phyloP scores from a whole-genome alignment of 2,888 invertebrate species.

The Pseudanteris insignis region DNA sequence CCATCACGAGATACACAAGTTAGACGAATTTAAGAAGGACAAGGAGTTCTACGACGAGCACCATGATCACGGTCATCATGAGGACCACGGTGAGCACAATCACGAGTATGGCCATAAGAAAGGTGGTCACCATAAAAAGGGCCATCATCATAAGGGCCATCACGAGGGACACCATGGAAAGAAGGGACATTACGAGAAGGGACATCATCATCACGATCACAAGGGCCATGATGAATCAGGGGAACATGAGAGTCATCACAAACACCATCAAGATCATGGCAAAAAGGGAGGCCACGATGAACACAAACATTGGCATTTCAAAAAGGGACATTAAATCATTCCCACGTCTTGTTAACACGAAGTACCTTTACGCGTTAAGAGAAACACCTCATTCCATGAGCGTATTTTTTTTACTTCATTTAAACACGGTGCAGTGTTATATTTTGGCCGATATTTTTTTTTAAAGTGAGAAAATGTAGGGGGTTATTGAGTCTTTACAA shows the following conservation, averaged over 20 bases:
- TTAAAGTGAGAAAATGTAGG: too few relatives aligned
- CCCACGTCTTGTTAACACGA: background rate
- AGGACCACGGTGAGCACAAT: constrained; percentile 26
- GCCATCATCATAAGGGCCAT: constrained; percentile 24
- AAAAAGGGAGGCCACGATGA: constrained; percentile 29
- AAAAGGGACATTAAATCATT: constrained; percentile 29
- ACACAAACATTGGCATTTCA: constrained; percentile 31
- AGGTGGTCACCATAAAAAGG: constrained; percentile 30
- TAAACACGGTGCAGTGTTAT: too few relatives aligned
- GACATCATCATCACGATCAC: constrained; percentile 30
- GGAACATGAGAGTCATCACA: constrained; percentile 17
- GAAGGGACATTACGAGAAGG: constrained; percentile 30
- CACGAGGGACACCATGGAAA: constrained; percentile 24
- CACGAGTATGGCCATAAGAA: constrained; percentile 29
- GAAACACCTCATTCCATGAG: too few relatives aligned
- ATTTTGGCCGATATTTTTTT: too few relatives aligned
- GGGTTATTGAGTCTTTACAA: too few relatives aligned
- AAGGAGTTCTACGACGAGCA: constrained; percentile 31
- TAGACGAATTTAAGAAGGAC: constrained; percentile 31
- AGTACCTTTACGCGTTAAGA: too few relatives aligned
- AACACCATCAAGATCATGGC: constrained; percentile 22
- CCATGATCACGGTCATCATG: constrained; percentile 30
- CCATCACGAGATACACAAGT: constrained; percentile 21
- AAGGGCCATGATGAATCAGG: constrained; percentile 19
- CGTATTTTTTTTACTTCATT: too few relatives aligned